phyloP scores from a whole-genome alignment of 2,888 invertebrate species.

The Drosophila flavopinicola region DNA sequence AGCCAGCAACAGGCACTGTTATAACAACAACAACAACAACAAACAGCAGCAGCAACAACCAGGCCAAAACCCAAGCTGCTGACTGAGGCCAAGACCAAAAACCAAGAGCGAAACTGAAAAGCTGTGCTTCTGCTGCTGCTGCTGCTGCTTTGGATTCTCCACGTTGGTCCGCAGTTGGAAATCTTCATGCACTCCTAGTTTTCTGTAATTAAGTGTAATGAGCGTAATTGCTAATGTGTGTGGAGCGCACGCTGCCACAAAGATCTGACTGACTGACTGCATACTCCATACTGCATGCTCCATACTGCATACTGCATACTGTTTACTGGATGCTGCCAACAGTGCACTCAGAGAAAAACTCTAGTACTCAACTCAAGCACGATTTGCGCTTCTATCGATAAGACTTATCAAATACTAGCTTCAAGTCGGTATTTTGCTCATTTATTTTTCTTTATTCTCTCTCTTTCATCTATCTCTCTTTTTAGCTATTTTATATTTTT shows the following conservation, averaged over 20 bases:
- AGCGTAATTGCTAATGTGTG: conserved; percentile 83
- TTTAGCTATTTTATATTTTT: too few species aligned
- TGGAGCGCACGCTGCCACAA: conserved; percentile 54
- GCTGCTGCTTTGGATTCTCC: conserved; percentile 18
- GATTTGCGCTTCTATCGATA: too few species aligned
- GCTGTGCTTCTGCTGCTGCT: conserved; percentile 7
- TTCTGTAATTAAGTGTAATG: conserved; percentile 83
- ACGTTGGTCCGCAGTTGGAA: conserved; percentile 66
- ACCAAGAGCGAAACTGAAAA: conserved; percentile 39
- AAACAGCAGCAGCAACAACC: conserved; percentile 11
- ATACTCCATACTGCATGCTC: conserved; percentile 16
- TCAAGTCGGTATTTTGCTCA: too few species aligned
- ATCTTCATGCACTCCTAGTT: conserved; percentile 81
- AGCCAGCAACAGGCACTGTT: conserved; percentile 56
- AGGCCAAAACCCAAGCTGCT: conserved; percentile 16
- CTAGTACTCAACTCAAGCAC: too few species aligned
- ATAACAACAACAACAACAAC: conserved; percentile 51
- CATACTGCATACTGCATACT: conserved; percentile 17
- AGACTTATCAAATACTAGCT: too few species aligned
- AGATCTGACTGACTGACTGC: conserved; percentile 29
- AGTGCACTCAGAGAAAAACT: too few species aligned
- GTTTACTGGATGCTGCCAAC: conserved; percentile 15
- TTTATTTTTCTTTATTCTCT: too few species aligned
- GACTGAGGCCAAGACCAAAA: conserved; percentile 22
- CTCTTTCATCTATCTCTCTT: too few species aligned